A percentile compares a stretch with the other conserved stretches of the same genome.
Evolutionary conservation across 2,888 invertebrate species (phyloP).

Genomic region (Ischnura elegans): DNA sequence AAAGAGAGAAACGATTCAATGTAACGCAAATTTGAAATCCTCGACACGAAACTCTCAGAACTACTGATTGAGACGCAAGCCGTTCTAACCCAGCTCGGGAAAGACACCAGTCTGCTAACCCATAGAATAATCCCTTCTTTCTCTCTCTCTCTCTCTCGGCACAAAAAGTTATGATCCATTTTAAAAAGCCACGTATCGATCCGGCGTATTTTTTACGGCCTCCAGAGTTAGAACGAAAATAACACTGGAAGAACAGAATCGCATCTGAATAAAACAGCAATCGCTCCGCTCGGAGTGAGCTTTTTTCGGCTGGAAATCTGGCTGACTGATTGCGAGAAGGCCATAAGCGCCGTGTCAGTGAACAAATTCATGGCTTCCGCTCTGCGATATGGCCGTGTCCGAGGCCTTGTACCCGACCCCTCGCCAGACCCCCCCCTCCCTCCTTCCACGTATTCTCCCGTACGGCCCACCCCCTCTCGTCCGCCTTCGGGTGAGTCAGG

Average conservation of each 20-base stretch:
- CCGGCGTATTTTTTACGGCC: neutral
- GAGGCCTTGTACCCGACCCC: neutral
- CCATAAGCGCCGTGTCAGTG: conserved; percentile 66
- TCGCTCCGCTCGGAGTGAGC: conserved; percentile 11
- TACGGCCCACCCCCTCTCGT: neutral
- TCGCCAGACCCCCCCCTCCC: neutral
- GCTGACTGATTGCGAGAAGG: conserved; percentile 9
- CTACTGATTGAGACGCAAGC: neutral
- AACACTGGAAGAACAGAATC: neutral
- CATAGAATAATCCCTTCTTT: too few species aligned
- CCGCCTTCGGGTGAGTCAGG: neutral
- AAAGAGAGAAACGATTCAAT: neutral
- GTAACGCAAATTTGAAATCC: neutral
- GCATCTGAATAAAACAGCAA: neutral
- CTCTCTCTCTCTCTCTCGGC: neutral
- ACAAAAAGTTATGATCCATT: neutral
- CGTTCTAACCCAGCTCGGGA: neutral
- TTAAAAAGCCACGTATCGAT: neutral
- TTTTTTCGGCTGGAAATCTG: conserved; percentile 6
- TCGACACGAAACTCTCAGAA: neutral
- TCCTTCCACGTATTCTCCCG: neutral
- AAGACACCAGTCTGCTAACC: neutral
- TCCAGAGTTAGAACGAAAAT: neutral
- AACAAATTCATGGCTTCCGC: conserved; percentile 63
- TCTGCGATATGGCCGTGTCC: conserved; percentile 54